Conservation (phyloP, 2,797 vertebrate genomes). For the Tokudaia muenninki region DNA sequence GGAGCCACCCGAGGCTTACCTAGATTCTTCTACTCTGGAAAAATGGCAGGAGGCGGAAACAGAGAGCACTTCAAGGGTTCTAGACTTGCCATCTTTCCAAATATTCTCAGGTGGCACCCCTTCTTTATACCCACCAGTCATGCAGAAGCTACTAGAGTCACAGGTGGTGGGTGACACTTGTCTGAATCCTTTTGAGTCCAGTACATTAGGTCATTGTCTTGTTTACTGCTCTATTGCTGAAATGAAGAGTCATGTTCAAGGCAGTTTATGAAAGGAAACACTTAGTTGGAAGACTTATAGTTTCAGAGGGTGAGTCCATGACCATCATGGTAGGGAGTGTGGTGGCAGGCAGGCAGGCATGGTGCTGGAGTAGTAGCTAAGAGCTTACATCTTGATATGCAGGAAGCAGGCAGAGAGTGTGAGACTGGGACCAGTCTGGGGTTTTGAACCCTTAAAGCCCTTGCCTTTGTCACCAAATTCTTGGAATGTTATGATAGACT, state of each 20-base stretch:
- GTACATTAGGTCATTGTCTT: background rate
- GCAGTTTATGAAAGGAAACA: background rate
- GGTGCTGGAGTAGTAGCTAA: background rate
- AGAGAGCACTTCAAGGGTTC: background rate
- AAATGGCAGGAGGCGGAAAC: background rate
- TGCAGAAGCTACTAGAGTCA: background rate
- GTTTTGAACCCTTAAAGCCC: background rate
- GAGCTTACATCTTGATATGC: background rate
- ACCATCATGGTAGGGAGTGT: background rate
- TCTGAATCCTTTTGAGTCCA: background rate
- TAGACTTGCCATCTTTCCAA: background rate
- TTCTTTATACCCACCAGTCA: background rate
- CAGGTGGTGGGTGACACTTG: background rate
- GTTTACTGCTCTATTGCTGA: background rate
- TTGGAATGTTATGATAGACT: background rate
- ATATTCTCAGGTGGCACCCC: background rate
- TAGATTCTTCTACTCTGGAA: background rate
- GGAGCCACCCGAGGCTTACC: background rate
- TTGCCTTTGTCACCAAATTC: background rate
- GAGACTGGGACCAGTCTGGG: background rate
- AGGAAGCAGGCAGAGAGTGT: background rate
- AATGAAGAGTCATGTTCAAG: background rate
- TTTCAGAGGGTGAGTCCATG: background rate
- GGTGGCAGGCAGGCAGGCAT: background rate
- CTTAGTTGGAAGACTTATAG: background rate